Evolutionary conservation across 2,797 vertebrate genomes (phyloP), one percentile per base, ranked within the genome.

Genomic region (Atherinosoma microstoma): DNA sequence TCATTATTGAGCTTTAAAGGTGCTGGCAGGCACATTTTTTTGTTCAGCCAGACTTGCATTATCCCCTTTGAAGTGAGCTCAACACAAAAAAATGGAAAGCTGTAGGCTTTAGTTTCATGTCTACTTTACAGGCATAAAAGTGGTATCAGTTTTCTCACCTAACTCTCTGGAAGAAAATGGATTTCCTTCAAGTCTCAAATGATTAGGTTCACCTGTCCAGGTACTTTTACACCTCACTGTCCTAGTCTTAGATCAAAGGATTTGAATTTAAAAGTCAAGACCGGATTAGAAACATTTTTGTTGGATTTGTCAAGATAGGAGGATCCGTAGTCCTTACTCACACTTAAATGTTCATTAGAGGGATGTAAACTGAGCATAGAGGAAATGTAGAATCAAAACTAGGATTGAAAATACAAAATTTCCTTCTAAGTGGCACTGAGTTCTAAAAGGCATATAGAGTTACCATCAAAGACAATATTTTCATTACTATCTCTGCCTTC

Each of bases 381-480:
- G n/a, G 56, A 42, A 15, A 15, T 10, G 58, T 58, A 36, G 18
- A 67, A 64, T 67, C 2, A 30, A 69, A 57, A 58, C 32, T 9
- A 36, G 2, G 3, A 13, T 35, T 1, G 2, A 62, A 67, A 66
- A 67, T 1, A 2, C 3, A 38, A 62, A 57, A 29, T n/a, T 30
- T 51, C 29, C 30, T 38, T 42, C 27, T 27, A 58, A 67, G 54
- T 35, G 60, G 30, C 13, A 15, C 11, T 29, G 18, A 71, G 9
- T 29, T 64, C 15, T 22, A 42, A 47, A 65, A 60, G 30, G 59
- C 67, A 63, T 59, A 9, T n/a, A 29, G 40, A 67, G 3, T 47
- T 38, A 35, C 45, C 15, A 36, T 57, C 16, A 70, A 65, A 75
- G 18, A 57, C 49, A 64, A 53, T 15, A 53, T 66, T 77, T 71